phyloP scores from a whole-genome alignment of 1,140 invertebrate genomes.

The Drosophila nikananu region DNA sequence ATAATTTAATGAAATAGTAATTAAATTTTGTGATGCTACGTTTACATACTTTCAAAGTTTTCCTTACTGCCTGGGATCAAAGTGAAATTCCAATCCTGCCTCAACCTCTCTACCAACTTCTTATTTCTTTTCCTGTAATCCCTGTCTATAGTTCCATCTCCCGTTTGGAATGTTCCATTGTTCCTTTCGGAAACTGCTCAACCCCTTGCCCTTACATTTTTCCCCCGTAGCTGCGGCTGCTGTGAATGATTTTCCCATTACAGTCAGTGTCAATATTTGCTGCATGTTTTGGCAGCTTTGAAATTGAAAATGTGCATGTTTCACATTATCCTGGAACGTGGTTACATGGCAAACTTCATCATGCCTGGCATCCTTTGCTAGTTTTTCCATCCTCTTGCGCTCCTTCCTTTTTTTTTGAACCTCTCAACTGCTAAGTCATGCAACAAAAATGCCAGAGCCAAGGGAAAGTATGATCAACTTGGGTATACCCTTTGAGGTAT shows the following conservation, averaged over 20 bases:
- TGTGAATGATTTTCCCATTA: conserved; percentile 73
- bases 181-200: conserved; percentile 1
- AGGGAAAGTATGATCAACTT: not conserved
- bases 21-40: too few species aligned
- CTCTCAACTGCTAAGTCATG: conserved; percentile 23
- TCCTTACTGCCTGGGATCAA: not conserved
- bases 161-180: not conserved
- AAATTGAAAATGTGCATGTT: conserved; percentile 72
- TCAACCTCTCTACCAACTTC: not conserved
- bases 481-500: not conserved
- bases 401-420: not conserved
- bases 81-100: not conserved
- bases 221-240: not conserved
- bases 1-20: not conserved
- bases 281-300: conserved; percentile 75
- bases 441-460: conserved; percentile 8
- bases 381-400: not conserved
- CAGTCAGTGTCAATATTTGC: conserved; percentile 80
- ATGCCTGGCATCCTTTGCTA: conserved; percentile 20
- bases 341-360: conserved; percentile 34
- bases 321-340: conserved; percentile 27
- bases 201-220: not conserved
- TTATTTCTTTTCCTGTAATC: not conserved
- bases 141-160: not conserved
- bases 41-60: not conserved